Evolutionary conservation across 2,888 invertebrate species (phyloP), one percentile per base, ranked within the genome.

Genomic region (Vesta saturnalis): DNA sequence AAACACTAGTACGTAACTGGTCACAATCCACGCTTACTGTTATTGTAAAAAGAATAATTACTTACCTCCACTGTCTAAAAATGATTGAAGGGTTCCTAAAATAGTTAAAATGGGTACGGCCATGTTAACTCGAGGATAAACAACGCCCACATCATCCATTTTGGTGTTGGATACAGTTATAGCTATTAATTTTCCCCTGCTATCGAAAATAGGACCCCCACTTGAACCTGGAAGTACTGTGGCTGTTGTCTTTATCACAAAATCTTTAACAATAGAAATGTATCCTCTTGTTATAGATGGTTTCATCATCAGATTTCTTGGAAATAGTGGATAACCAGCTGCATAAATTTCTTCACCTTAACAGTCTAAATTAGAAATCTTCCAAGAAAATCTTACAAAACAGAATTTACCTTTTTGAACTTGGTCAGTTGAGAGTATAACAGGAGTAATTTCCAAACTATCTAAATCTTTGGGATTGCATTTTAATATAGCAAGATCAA

Each of bases 191-290:
- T 87, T 85, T 1, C 80, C 83, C 39, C 74, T 77, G 64, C 86
- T 77, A 12, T 87, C 83, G 75, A 87, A 83, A 74, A 89, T 86
- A 1, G 89, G 88, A 0, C 89, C 89, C 1, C 90, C 89, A 68
- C 89, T 90, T 71, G 87, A 86, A 0, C 89, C 89, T 0, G 87
- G 87, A 76, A 89, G 88, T 12, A 89, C 86, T 77, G 88, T 88
- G 76, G 89, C 89, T 0, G 89, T 88, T 1, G 89, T 89, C 77
- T 88, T 88, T 60, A 90, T 77, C 85, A 88, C 86, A 67, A 85
- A 86, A 0, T 85, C 83, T 8, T 86, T 85, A 35, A 83, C 84
- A 74, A 85, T 87, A 74, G 87, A 87, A 35, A 89, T 80, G 75
- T 86, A 85, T 0, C 89, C 89, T 10, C 84, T 81, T 1, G 88